These are phyloP conservation scores for Drosophila suboccidentalis DNA, from an alignment of 2,888 invertebrate genomes.

Conservation along the genomic window DNA sequence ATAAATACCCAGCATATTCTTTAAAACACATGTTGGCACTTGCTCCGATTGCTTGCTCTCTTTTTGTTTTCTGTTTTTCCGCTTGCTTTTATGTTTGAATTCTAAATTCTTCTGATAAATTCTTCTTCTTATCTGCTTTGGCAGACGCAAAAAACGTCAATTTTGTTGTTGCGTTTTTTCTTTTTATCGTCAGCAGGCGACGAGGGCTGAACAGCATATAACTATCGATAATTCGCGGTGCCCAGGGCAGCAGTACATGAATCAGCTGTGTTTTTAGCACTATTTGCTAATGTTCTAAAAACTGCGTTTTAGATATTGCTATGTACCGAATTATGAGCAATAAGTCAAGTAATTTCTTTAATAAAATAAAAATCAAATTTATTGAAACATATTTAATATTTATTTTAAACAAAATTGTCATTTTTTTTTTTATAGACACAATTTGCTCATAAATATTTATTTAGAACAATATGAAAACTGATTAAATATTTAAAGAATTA, in stretches of 20 bases:
- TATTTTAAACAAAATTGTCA: background rate
- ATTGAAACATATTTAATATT: too few relatives aligned
- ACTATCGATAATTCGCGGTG: constrained; percentile 14
- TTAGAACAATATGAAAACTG: background rate
- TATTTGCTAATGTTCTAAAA: constrained; percentile 9
- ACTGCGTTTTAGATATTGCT: background rate
- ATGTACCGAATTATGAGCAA: background rate
- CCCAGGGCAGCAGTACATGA: background rate
- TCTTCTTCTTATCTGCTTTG: constrained; percentile 38
- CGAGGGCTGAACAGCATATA: constrained; percentile 11
- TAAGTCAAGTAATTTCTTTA: background rate
- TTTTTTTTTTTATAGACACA: background rate
- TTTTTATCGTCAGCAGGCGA: constrained; percentile 3
- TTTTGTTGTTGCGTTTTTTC: constrained; percentile 3
- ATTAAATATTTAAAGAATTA: constrained; percentile 1
- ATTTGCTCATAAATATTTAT: background rate
- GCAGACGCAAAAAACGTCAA: constrained; percentile 6
- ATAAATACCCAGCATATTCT: constrained; percentile 49
- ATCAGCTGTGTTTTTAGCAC: constrained; percentile 6
- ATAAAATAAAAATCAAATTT: too few relatives aligned
- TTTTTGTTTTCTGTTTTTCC: background rate
- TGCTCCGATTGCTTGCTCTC: constrained; percentile 29
- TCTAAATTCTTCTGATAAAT: constrained; percentile 15
- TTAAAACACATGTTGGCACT: constrained; percentile 60
- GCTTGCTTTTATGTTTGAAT: constrained; percentile 4